These are phyloP conservation scores for Sclerodermus sp. DNA, from an alignment of 2,888 invertebrate genomes.

Conservation along the genomic window DNA sequence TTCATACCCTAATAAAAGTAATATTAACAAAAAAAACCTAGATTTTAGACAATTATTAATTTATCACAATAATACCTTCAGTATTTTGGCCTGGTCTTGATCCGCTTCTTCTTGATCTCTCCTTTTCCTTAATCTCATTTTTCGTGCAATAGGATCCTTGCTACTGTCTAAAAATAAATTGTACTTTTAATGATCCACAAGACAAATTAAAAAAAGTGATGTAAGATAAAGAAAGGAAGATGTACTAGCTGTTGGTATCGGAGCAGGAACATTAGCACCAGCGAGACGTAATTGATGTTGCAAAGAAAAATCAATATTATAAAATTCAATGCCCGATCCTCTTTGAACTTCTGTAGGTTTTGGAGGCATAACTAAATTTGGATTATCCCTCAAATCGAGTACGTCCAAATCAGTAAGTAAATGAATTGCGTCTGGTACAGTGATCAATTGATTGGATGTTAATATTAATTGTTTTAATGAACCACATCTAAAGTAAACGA, in stretches of 20 bases:
- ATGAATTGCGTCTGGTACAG: slow-evolving; percentile 96
- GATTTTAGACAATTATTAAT: slow-evolving; percentile 55
- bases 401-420: slow-evolving; percentile 86
- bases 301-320: slow-evolving; percentile 98
- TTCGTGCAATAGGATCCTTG: slow-evolving; percentile 93
- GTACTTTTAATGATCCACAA: background rate
- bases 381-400: slow-evolving; percentile 90
- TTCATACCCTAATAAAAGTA: slow-evolving; percentile 70
- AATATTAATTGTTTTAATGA: slow-evolving; percentile 90
- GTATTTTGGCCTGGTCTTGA: slow-evolving; percentile 84
- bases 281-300: slow-evolving; percentile 92
- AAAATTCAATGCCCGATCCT: slow-evolving; percentile 85
- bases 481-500: slow-evolving; percentile 72
- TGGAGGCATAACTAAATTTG: slow-evolving; percentile 94
- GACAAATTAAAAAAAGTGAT: too few relatives aligned
- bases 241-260: slow-evolving; percentile 71
- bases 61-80: slow-evolving; percentile 70
- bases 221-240: too few relatives aligned
- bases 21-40: slow-evolving; percentile 41
- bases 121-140: slow-evolving; percentile 83
- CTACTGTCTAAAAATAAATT: slow-evolving; percentile 60
- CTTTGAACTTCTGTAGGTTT: slow-evolving; percentile 83
- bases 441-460: slow-evolving; percentile 91
- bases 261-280: slow-evolving; percentile 81
- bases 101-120: slow-evolving; percentile 81